Conservation (phyloP, 2,113 vertebrate genomes). For the Rhodinocichla rosea region DNA sequence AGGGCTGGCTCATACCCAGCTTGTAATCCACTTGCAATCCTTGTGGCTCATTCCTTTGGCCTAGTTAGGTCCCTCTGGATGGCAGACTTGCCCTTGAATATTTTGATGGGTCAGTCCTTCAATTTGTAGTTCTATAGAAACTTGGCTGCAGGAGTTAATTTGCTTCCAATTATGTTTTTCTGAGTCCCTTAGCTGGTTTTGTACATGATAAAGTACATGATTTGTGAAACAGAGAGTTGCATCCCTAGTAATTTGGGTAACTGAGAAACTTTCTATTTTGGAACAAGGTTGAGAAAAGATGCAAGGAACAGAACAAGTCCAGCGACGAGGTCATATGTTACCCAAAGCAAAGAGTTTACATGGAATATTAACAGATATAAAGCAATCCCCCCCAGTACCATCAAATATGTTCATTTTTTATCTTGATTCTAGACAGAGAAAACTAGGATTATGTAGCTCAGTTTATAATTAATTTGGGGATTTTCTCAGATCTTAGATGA, state of each 20-base stretch:
- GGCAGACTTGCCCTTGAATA: not conserved
- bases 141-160: not conserved
- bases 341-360: not conserved
- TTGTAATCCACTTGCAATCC: not conserved
- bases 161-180: not conserved
- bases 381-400: not conserved
- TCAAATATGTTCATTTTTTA: not conserved
- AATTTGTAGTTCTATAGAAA: not conserved
- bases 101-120: not conserved
- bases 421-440: not conserved
- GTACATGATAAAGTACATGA: not conserved
- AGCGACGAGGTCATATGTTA: not conserved
- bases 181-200: not conserved
- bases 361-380: not conserved
- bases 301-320: not conserved
- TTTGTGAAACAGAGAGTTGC: not conserved
- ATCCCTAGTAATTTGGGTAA: not conserved
- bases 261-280: not conserved
- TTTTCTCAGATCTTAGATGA: not conserved
- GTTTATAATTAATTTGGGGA: not conserved
- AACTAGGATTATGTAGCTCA: not conserved
- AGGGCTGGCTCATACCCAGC: not conserved
- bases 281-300: not conserved
- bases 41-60: not conserved
- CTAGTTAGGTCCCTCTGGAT: not conserved